phyloP scores from a whole-genome alignment of 1,140 invertebrate species.

The Drosophila murphyi region DNA sequence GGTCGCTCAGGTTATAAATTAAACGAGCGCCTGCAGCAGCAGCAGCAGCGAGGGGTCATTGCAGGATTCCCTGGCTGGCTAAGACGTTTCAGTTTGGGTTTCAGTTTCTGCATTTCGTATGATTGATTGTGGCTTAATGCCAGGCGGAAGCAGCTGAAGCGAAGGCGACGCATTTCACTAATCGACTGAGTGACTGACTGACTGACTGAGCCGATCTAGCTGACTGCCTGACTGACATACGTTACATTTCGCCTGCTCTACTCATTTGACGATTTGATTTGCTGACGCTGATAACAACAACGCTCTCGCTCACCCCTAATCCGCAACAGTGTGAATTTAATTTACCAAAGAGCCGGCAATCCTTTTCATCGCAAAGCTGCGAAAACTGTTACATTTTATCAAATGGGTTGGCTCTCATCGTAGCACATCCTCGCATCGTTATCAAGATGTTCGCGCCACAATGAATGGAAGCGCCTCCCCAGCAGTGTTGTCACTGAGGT shows the following conservation, averaged over 20 bases:
- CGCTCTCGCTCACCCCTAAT: conserved; percentile 62
- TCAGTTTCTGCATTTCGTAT: conserved; percentile 44
- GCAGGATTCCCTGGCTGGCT: conserved; percentile 50
- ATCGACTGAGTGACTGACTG: conserved; percentile 38
- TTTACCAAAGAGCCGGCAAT: conserved; percentile 77
- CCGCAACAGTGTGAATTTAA: conserved; percentile 79
- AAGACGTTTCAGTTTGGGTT: background rate
- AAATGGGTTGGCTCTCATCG: background rate
- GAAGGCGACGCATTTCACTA: conserved; percentile 44
- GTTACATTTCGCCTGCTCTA: conserved; percentile 50
- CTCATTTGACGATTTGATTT: conserved; percentile 79
- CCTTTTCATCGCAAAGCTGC: conserved; percentile 53
- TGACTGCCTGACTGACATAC: conserved; percentile 55
- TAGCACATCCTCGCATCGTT: conserved; percentile 29
- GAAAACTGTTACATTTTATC: conserved; percentile 51
- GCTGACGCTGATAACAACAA: conserved; percentile 55
- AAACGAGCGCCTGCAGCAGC: conserved; percentile 72
- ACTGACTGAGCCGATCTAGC: conserved; percentile 19
- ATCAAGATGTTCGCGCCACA: conserved; percentile 62
- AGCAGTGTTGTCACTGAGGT: conserved; percentile 12
- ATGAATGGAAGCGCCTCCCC: conserved; percentile 34
- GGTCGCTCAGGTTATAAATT: conserved; percentile 76
- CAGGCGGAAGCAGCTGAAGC: conserved; percentile 76
- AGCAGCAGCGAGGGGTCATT: conserved; percentile 48
- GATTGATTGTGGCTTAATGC: conserved; percentile 76